These are phyloP conservation scores for Microcebus griseorufus DNA, from an alignment of 2,113 vertebrate species.

Conservation along the genomic window DNA sequence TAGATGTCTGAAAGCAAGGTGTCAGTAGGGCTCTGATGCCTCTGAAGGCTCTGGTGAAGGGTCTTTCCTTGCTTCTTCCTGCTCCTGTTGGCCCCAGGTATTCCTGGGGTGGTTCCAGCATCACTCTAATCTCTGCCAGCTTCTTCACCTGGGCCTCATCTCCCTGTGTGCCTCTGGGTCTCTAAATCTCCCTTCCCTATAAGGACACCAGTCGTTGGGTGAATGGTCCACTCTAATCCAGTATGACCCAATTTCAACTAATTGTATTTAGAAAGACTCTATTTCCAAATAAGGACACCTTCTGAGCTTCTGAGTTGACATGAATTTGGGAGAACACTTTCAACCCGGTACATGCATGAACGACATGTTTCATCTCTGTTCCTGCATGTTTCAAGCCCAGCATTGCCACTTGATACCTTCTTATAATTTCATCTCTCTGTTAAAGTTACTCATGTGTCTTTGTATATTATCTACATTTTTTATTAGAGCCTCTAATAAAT, in stretches of 20 bases:
- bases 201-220: neutral
- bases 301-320: too few species aligned
- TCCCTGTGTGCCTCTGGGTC: neutral
- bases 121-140: neutral
- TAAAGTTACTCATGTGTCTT: neutral
- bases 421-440: neutral
- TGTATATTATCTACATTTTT: neutral
- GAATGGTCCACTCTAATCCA: neutral
- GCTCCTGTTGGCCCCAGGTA: too few species aligned
- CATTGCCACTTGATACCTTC: neutral
- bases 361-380: neutral
- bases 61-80: too few species aligned
- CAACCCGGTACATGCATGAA: too few species aligned
- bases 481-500: too few species aligned
- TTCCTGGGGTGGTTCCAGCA: too few species aligned
- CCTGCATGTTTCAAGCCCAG: neutral
- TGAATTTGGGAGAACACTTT: neutral
- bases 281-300: neutral
- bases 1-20: too few species aligned
- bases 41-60: too few species aligned
- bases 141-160: too few species aligned
- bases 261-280: neutral
- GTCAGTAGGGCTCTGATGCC: too few species aligned
- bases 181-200: too few species aligned
- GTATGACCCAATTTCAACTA: neutral